Percentiles rank a stretch among this genome's conserved stretches.
Conservation (phyloP, 2,797 vertebrate genomes). For the Gymnocypris eckloni region DNA sequence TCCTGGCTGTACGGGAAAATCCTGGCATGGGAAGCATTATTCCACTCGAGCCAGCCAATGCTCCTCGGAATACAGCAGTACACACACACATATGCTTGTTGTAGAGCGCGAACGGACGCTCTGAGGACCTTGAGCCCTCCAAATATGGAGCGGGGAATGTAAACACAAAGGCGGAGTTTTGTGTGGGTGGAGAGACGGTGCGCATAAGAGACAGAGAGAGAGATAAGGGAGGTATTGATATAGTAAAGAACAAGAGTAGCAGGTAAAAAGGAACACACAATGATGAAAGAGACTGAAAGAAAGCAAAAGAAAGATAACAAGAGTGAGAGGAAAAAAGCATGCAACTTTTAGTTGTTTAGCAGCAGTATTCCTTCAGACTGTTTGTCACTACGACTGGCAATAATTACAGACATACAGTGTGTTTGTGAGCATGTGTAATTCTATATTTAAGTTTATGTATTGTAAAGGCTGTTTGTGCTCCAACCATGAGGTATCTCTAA, state of each 20-base stretch:
- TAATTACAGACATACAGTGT: constrained; percentile 47
- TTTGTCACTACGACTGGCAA: constrained; percentile 15
- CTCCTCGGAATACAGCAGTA: constrained; percentile 34
- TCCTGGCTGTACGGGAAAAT: constrained; percentile 45
- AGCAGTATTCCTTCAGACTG: constrained; percentile 41
- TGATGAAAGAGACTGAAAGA: constrained; percentile 16
- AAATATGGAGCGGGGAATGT: constrained; percentile 83
- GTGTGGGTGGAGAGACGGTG: constrained; percentile 49
- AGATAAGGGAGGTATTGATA: constrained; percentile 47
- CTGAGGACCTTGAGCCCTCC: constrained; percentile 73
- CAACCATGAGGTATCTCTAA: constrained; percentile 58
- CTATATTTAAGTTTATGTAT: constrained; percentile 50
- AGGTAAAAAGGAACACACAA: constrained; percentile 17
- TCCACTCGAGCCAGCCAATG: constrained; percentile 44
- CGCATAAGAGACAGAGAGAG: constrained; percentile 35
- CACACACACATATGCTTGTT: constrained; percentile 45
- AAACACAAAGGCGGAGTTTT: constrained; percentile 82
- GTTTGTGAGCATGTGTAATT: constrained; percentile 37
- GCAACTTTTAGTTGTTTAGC: not conserved
- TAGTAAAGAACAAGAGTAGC: constrained; percentile 25
- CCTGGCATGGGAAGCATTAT: constrained; percentile 50
- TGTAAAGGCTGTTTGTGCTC: constrained; percentile 43
- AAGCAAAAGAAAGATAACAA: constrained; percentile 20
- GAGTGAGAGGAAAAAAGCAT: not conserved
- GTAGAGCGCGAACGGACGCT: constrained; percentile 43